Evolutionary conservation across 2,888 invertebrate genomes (phyloP).

Genomic region (Eristalinus sepulchralis): DNA sequence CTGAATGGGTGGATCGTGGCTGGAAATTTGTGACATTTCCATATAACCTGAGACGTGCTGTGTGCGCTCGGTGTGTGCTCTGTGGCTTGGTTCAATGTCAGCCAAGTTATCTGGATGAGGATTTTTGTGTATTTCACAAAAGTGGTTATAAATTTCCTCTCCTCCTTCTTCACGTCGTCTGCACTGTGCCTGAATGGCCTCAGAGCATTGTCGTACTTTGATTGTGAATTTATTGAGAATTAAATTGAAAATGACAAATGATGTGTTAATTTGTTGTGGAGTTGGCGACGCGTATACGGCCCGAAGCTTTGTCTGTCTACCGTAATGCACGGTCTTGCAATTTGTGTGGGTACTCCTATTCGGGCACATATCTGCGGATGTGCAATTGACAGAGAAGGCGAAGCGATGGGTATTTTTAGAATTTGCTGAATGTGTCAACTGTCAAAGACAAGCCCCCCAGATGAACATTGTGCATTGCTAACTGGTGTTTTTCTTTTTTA

Average conservation of each 20-base stretch:
- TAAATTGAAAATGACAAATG: slow-evolving; percentile 67
- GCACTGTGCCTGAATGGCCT: neutral
- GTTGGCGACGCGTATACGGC: neutral
- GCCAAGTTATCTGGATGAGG: neutral
- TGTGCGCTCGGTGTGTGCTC: neutral
- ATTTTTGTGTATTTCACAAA: neutral
- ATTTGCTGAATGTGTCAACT: slow-evolving; percentile 1
- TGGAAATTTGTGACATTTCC: slow-evolving; percentile 35
- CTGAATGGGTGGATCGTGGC: slow-evolving; percentile 52
- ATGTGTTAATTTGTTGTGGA: slow-evolving; percentile 60
- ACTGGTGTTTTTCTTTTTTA: neutral
- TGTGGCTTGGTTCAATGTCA: slow-evolving; percentile 52
- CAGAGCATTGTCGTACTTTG: neutral
- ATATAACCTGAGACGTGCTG: slow-evolving; percentile 9
- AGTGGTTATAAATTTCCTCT: slow-evolving; percentile 24
- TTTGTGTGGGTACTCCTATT: slow-evolving; percentile 6
- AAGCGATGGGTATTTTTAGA: slow-evolving; percentile 47
- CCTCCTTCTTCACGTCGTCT: neutral
- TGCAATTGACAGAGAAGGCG: slow-evolving; percentile 38
- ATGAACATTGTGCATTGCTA: neutral
- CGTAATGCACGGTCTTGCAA: neutral
- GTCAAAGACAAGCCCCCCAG: slow-evolving; percentile 45
- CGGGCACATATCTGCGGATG: slow-evolving; percentile 1
- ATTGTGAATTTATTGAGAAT: slow-evolving; percentile 54
- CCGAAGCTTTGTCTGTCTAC: neutral